Evolutionary conservation across 2,113 vertebrate genomes (phyloP).

Genomic region (Oenanthe oenanthe): DNA sequence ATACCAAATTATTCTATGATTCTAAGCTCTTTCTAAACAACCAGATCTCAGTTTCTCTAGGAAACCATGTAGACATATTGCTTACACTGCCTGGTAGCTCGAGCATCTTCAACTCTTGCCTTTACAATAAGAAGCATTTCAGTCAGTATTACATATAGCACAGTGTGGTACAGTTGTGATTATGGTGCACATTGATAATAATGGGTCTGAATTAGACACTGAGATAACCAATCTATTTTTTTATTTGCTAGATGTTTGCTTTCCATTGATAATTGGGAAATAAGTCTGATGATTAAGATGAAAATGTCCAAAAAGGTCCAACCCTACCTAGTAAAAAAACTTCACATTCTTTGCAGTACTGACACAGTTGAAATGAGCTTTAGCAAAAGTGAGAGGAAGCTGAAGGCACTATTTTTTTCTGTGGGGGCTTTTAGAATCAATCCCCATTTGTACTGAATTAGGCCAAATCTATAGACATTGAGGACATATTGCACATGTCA

Average conservation of each 20-base stretch:
- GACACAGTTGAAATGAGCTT: background rate
- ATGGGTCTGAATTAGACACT: background rate
- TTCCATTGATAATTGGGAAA: background rate
- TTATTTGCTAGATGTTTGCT: background rate
- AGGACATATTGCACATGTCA: background rate
- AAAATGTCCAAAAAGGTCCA: background rate
- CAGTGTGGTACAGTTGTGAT: background rate
- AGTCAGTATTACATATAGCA: background rate
- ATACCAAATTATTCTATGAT: background rate
- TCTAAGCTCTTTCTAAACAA: background rate
- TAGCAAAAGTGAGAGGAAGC: background rate
- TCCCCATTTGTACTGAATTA: conserved; percentile 49
- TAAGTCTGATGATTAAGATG: background rate
- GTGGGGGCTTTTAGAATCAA: conserved; percentile 1
- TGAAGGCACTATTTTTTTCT: background rate
- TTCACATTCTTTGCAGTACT: background rate
- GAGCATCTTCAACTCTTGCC: background rate
- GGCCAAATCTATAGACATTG: conserved; percentile 49
- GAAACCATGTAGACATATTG: background rate
- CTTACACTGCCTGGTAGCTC: background rate
- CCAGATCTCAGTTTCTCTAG: background rate
- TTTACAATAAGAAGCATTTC: background rate
- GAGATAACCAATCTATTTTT: background rate
- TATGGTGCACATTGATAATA: background rate
- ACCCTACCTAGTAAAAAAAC: background rate